These are phyloP conservation scores for Lamellibrachia luymesi DNA, from an alignment of 1,140 invertebrate genomes.

Conservation along the genomic window DNA sequence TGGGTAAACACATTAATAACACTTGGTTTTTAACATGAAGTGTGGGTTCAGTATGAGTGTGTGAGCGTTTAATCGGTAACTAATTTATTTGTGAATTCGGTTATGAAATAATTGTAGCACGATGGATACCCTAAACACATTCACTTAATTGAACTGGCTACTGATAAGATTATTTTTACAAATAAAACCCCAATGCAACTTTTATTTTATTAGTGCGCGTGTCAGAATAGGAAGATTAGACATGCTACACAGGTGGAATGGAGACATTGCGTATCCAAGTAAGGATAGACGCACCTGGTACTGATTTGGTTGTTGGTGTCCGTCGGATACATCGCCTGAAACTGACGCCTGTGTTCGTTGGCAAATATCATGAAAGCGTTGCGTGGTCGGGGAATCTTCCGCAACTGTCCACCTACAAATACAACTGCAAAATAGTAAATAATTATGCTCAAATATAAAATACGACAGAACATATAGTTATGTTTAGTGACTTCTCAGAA, in stretches of 20 bases:
- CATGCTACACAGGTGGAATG: too few relatives aligned
- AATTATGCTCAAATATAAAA: background rate
- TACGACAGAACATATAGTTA: background rate
- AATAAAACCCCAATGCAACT: too few relatives aligned
- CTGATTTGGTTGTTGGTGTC: background rate
- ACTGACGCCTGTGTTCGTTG: slow-evolving; percentile 3
- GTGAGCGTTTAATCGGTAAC: too few relatives aligned
- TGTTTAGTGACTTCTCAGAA: background rate
- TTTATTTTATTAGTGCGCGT: too few relatives aligned
- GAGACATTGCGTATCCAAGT: background rate
- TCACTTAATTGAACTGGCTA: too few relatives aligned
- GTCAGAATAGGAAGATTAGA: too few relatives aligned
- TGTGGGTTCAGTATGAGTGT: too few relatives aligned
- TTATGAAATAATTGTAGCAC: too few relatives aligned
- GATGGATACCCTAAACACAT: too few relatives aligned
- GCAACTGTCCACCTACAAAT: background rate
- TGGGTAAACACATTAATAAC: background rate
- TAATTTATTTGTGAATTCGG: too few relatives aligned
- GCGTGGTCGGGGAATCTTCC: background rate
- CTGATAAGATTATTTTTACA: too few relatives aligned
- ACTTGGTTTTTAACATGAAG: background rate
- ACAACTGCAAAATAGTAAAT: slow-evolving; percentile 5
- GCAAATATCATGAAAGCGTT: background rate
- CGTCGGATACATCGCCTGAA: background rate
- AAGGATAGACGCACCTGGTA: background rate